phyloP scores from a whole-genome alignment of 2,888 invertebrate genomes.

The Leptinotarsa tumamoca region DNA sequence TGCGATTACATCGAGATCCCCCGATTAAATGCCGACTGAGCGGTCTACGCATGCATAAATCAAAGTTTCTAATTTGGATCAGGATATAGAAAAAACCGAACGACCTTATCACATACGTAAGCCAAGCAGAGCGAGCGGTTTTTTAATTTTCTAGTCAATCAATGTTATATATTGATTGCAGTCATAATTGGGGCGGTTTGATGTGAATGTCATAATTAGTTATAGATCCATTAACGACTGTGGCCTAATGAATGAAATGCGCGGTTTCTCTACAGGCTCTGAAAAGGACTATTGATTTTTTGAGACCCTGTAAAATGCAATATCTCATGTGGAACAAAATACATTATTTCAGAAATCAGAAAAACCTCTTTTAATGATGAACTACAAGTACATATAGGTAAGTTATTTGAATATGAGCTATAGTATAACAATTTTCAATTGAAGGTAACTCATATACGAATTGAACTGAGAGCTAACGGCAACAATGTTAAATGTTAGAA shows the following conservation, averaged over 20 bases:
- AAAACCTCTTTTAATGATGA: too few species aligned
- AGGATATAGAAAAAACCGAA: background rate
- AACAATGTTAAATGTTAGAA: too few species aligned
- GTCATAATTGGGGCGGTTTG: conserved; percentile 5
- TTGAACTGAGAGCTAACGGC: too few species aligned
- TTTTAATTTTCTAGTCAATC: background rate
- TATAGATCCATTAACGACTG: background rate
- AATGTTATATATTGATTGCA: conserved; percentile 4
- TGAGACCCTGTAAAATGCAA: background rate
- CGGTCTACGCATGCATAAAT: background rate
- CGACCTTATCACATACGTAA: background rate
- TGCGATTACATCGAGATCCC: background rate
- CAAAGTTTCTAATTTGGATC: background rate
- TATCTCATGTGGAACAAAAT: too few species aligned
- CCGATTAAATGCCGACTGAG: background rate
- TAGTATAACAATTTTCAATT: too few species aligned
- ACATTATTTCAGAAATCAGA: too few species aligned
- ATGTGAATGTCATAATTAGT: conserved; percentile 7
- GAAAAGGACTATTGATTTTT: background rate
- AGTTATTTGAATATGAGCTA: too few species aligned
- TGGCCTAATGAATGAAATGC: background rate
- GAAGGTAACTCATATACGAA: too few species aligned
- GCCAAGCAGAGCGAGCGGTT: background rate
- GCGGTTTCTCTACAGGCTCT: background rate
- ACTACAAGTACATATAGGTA: too few species aligned